Evolutionary conservation across 53 echinoderm and acorn worm genomes (phyloP), one percentile per base, ranked within the genome.

Genomic region (Stichopus horrens): DNA sequence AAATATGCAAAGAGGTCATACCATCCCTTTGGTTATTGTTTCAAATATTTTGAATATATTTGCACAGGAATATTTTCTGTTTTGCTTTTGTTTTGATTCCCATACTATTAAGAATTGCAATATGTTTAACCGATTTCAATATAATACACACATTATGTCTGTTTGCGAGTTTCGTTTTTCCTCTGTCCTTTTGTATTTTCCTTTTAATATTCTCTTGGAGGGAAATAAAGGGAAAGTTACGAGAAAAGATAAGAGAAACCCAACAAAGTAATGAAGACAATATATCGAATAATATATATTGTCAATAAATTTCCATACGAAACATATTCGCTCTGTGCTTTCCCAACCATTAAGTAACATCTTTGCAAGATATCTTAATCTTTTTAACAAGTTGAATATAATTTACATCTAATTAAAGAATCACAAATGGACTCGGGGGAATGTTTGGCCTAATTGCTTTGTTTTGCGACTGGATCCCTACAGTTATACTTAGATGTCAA

Each of bases 381-480:
- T 63, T 63, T 63, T 63, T 63, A 63, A 63, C 63, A 63, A 63
- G 63, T 63, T 10, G 63, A 63, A 63, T 63, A 63, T 63, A 63
- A 63, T 63, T 63, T 63, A 63, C 63, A 63, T 63, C 10, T 63
- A 63, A 13, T 63, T 63, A 63, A 16, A 10, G 63, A 63, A 63
- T 13, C 11, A 63, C 16, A 63, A 63, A 63, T 63, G 63, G 63
- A 63, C 63, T 63, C 63, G 10, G 63, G 10, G 63, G 63, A 63
- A 63, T 63, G 63, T 63, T 63, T 63, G 63, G 63, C 63, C 63
- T 63, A 63, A 63, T 63, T 63, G 63, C 63, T 63, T 63, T 63
- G 63, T 63, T 63, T 63, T 37, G 37, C 37, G 37, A 37, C 37
- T 37, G 2, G 37, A 37, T 37, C 37, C 37, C 37, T 37, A 37